Evolutionary conservation across 1,140 invertebrate species (phyloP).

Genomic region (Drosophila orosa): DNA sequence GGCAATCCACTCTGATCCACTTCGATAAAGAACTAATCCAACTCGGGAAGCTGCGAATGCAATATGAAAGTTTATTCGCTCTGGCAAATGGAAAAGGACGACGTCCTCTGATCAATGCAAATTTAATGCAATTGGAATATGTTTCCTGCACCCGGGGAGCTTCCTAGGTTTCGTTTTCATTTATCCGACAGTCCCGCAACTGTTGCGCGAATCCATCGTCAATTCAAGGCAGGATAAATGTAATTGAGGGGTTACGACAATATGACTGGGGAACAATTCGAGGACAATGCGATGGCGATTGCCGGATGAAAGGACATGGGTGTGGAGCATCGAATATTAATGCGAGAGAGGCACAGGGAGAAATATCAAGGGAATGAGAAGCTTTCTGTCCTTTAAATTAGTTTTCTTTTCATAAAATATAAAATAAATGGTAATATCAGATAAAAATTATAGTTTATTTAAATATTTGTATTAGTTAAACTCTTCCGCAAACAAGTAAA

Average conservation of each 20-base stretch:
- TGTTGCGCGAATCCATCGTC: constrained; percentile 12
- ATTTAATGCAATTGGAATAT: constrained; percentile 64
- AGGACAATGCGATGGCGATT: constrained; percentile 33
- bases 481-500: too few species aligned
- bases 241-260: constrained; percentile 40
- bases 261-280: constrained; percentile 21
- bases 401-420: too few species aligned
- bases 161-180: neutral
- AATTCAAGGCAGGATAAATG: constrained; percentile 44
- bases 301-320: neutral
- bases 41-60: constrained; percentile 35
- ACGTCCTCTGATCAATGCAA: constrained; percentile 63
- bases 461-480: too few species aligned
- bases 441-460: too few species aligned
- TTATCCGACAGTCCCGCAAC: constrained; percentile 6
- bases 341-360: neutral
- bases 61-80: constrained; percentile 58
- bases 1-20: constrained; percentile 46
- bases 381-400: too few species aligned
- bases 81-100: constrained; percentile 43
- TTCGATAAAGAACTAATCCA: constrained; percentile 47
- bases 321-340: constrained; percentile 21
- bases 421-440: too few species aligned
- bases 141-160: constrained; percentile 18
- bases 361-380: neutral